These are phyloP conservation scores for Lipotes vexillifer DNA, from an alignment of 2,113 vertebrate species.

Conservation along the genomic window DNA sequence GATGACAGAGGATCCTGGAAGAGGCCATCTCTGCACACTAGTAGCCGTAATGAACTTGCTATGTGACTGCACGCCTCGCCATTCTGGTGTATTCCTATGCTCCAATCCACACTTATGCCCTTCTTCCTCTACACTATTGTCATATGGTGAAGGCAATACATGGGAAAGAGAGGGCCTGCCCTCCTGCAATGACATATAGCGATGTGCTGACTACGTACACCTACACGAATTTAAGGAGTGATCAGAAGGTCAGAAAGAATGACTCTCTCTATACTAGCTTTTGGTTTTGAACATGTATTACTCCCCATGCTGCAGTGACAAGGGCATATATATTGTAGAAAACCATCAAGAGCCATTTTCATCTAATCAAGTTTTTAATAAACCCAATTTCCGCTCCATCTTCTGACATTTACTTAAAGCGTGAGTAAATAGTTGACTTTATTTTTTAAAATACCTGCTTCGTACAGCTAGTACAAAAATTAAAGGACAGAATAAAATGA, in stretches of 20 bases:
- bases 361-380: not conserved
- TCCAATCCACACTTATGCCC: not conserved
- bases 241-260: not conserved
- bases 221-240: not conserved
- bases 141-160: not conserved
- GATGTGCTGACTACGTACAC: rapidly evolving
- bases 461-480: not conserved
- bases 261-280: not conserved
- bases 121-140: not conserved
- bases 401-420: not conserved
- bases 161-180: not conserved
- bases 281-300: not conserved
- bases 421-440: not conserved
- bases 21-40: not conserved
- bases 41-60: not conserved
- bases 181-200: not conserved
- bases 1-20: not conserved
- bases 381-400: not conserved
- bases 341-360: not conserved
- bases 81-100: not conserved
- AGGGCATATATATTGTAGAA: not conserved
- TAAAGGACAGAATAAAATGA: not conserved
- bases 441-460: not conserved
- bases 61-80: not conserved
- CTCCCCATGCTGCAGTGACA: not conserved